Base-by-base conservation (phyloP, 2,797 vertebrate genomes). In the Otolemur crassicaudatus region DNA sequence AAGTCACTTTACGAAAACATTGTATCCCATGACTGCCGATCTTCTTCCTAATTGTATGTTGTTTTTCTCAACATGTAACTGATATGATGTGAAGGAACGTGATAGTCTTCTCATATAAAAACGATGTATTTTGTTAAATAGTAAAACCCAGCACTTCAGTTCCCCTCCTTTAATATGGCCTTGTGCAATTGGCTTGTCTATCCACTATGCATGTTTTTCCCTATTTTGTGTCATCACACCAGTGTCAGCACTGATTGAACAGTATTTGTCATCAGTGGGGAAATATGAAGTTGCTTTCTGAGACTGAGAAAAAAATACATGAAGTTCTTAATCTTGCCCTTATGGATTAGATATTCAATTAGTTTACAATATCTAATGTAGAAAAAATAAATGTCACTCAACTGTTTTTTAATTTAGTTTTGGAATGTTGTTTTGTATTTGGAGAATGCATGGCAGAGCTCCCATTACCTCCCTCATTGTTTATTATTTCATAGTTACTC, bases 51-150 rank as follows among this genome's bases (percentile, higher is more conserved):
- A 2, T 90, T 60, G 40, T 49, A 56, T 67, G 53, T 90, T 90
- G 43, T 23, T 77, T 80, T 87, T 84, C 65, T 70, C 11, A 49
- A 3, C 40, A 43, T 43, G 7, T 7, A 43, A 43, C 40, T 87
- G 63, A 94, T 49, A 81, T 95, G 37, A 75, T 67, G 49, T 13
- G 72, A 95, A 91, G 12, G 72, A 95, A 91, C 46, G 25, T 96
- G 80, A 89, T 56, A 25, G 6, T 70, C 23, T 73, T 85, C n/a
- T 29, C 73, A 56, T 82, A 53, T 63, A 80, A 53, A 83, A 91
- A 85, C 3, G 84, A 84, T 69, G 5, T 23, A 29, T 89, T 56
- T 93, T 87, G 9, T 79, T 96, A 67, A 96, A 86, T 76, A 77
- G 37, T 53, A 85, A 95, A 96, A 83, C 12, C 2, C 10, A 75